Evolutionary conservation across 2,797 vertebrate species (phyloP).

Genomic region (Syndactyla subalaris): DNA sequence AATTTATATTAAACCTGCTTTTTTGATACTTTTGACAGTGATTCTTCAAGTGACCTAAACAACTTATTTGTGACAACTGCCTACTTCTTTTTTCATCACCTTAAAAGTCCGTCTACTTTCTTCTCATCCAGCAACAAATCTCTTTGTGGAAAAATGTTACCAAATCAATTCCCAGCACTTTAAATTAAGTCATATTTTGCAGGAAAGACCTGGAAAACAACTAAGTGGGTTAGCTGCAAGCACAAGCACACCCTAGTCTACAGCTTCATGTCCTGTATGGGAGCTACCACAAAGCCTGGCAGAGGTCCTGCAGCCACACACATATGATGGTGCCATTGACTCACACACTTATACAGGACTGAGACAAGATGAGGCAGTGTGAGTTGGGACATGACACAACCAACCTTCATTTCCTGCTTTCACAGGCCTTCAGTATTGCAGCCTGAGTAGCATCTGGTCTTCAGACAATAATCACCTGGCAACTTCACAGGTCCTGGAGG

Average conservation of each 20-base stretch:
- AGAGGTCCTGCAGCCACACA: neutral
- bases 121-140: neutral
- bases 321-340: accelerated
- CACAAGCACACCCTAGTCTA: accelerated
- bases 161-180: neutral
- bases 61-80: neutral
- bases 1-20: neutral
- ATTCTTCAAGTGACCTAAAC: neutral
- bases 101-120: neutral
- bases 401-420: neutral
- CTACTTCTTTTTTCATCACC: neutral
- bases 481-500: neutral
- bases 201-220: neutral
- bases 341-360: too few species aligned
- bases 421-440: neutral
- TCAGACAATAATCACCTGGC: neutral
- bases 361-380: neutral
- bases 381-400: neutral
- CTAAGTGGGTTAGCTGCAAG: neutral
- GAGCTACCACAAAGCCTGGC: neutral
- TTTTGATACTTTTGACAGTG: neutral
- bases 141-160: neutral
- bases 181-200: neutral
- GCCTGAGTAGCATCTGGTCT: too few species aligned
- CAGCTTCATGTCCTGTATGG: too few species aligned